These are phyloP conservation scores for Xanthorhoe spadicearia DNA, from an alignment of 2,888 invertebrate species.

Conservation along the genomic window DNA sequence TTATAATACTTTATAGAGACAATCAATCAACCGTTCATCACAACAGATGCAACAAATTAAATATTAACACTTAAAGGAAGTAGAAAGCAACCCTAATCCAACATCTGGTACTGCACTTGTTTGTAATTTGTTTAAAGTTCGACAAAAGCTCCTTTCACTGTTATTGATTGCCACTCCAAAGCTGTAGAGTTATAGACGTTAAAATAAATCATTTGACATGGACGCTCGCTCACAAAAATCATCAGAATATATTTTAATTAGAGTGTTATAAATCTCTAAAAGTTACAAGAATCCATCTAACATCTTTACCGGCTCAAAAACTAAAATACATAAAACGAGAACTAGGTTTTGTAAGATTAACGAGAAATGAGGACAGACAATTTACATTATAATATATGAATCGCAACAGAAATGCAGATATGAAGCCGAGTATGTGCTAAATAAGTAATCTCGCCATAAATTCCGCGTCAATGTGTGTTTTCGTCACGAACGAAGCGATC, in stretches of 20 bases:
- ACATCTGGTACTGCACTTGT: conserved; percentile 30
- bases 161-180: conserved; percentile 31
- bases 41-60: conserved; percentile 31
- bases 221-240: conserved; percentile 8
- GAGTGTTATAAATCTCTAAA: conserved; percentile 3
- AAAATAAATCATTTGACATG: conserved; percentile 19
- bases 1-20: conserved; percentile 27
- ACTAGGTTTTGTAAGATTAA: conserved; percentile 14
- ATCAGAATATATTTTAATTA: conserved; percentile 9
- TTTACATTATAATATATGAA: conserved; percentile 24
- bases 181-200: conserved; percentile 9
- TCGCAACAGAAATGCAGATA: conserved; percentile 25
- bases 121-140: conserved; percentile 23
- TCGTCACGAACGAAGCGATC: conserved; percentile 49
- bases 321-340: conserved; percentile 3
- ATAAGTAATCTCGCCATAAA: conserved; percentile 45
- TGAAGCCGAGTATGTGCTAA: conserved; percentile 39
- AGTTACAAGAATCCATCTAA: conserved; percentile 4
- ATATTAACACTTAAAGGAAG: conserved; percentile 28
- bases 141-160: conserved; percentile 34
- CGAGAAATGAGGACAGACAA: conserved; percentile 22
- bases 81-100: conserved; percentile 27
- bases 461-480: conserved; percentile 44
- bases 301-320: conserved; percentile 2
- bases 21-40: conserved; percentile 23